Base-by-base conservation (phyloP, 2,888 invertebrate genomes). In the Oscheius onirici region DNA sequence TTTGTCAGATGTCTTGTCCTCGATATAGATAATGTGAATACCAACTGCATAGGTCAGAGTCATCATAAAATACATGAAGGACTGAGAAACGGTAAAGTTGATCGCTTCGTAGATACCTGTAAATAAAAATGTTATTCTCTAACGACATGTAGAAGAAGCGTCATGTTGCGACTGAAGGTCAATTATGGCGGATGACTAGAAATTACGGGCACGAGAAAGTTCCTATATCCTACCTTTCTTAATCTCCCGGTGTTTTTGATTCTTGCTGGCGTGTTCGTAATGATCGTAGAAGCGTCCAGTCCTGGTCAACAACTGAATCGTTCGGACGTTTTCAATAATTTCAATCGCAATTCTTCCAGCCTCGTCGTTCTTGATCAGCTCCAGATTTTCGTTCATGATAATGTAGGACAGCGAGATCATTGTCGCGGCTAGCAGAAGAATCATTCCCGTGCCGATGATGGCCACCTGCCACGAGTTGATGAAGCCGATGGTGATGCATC, bases 291-390 rank as follows among this genome's bases (percentile, higher is more conserved):
- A 89, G 24, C 81, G 72, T 20, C 80, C 77, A 67, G 89, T 88
- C 74, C 88, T 82, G 6, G 88, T 87, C 28, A 90, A 78, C 22
- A 89, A 82, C 40, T 89, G 89, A 11, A 90, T 89, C 3, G 89
- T 89, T 67, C 87, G 78, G 5, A 89, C 88, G 65, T 89, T 89
- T 75, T 88, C 89, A 54, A 90, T 87, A 22, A 87, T 88, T 76
- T 90, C 90, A 49, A 88, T 86, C 15, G 88, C 88, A 43, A 89
- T 80, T 87, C 89, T 88, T 73, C 90, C 90, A 67, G 90, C 90
- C 68, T 89, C 88, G 75, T 90, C 90, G 87, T 90, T 88, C 22
- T 77, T 77, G 49, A 80, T 77, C 52, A 79, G 72, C 44, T 73
- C 52, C 51, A 81, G 69, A 66, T 82, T 84, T 44, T 71, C 61